Base-by-base conservation (phyloP, 2,113 vertebrate species). In the Cyprinodon brontotheroides region DNA sequence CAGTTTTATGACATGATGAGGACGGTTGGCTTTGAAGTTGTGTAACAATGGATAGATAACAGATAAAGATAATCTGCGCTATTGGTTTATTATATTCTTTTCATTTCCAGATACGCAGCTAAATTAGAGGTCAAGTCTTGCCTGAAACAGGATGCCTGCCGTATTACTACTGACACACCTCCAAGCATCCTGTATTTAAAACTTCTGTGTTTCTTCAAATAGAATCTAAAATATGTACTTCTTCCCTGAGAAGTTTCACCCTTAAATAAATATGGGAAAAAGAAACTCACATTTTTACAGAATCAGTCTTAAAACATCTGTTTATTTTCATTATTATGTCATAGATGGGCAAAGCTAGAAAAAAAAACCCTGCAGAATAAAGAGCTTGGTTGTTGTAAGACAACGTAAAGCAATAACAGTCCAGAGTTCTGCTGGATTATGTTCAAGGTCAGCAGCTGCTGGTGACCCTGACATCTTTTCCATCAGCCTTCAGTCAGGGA, bases 401-500 rank as follows among this genome's bases (percentile, higher is more conserved):
- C 37, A 11, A 74, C 62, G n/a, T 85, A 12, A 68, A 20, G 4
- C 57, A 61, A n/a, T 64, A 38, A 60, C 38, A 13, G n/a, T 29
- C 0, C 10, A 50, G 63, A 41, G 53, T 63, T 4, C 6, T 60
- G 20, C 13, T 45, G 43, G 69, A 57, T 66, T 11, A 59, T 76
- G 88, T 77, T 86, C 80, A 87, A 85, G 85, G 83, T 71, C 72
- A 63, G 62, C 48, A 20, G 4, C 70, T 73, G 4, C 67, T 73
- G 4, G 12, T 73, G 80, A 72, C 70, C 75, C 39, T 72, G 65
- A 59, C 11, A 13, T 47, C 38, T 40, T 12, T 41, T 72, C 65
- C 11, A 61, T 67, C 40, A 65, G 40, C 38, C 37, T 40, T 64
- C 37, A 40, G 59, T 65, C 45, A 41, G 47, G 38, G 29, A 63